Evolutionary conservation across 2,888 invertebrate genomes (phyloP), one percentile per base, ranked within the genome.

Genomic region (Drosophila borborema): DNA sequence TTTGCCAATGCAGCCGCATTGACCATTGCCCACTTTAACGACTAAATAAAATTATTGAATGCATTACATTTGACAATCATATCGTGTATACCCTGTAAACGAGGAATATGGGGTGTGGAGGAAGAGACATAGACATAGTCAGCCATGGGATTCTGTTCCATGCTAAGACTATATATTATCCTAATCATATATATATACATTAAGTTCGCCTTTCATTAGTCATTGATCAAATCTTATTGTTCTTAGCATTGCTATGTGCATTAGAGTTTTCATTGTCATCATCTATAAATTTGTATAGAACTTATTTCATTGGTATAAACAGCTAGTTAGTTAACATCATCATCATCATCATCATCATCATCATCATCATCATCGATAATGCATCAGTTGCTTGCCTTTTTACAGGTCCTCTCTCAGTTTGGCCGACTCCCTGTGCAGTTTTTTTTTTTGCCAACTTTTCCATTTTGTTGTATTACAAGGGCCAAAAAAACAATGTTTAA

Each of bases 401-500:
- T 9, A 7, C 36, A 36, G 49, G 16, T 51, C 23, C 53, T 51
- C 38, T 9, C 3, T 6, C 1, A 23, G 58, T 58, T 45, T 40
- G 14, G 14, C 45, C n/a, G 3, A 6, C 8, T 10, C 55, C 28
- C 40, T 31, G 16, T 6, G 16, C 18, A 14, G 8, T 10, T 16
- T 23, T 12, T 49, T 59, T 59, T 56, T 56, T 20, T 36, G 12
- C 36, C 9, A 43, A 12, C 14, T 9, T 34, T 34, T 28, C 18
- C 20, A 16, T 40, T 41, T 31, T 31, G 49, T 49, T 49, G 49
- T 3, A 34, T 28, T 12, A 9, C 48, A 40, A 16, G 31, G 18
- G 8, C n/a, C 18, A 36, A 34, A 28, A 20, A 67, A 60, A 48
- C 69, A 64, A 48, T 38, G 45, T 66, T 80, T 60, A 86, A 74